A percentile compares a stretch with the other conserved stretches of the same genome.
Evolutionary conservation across 2,888 invertebrate species (phyloP).

Genomic region (Conomelus anceps): DNA sequence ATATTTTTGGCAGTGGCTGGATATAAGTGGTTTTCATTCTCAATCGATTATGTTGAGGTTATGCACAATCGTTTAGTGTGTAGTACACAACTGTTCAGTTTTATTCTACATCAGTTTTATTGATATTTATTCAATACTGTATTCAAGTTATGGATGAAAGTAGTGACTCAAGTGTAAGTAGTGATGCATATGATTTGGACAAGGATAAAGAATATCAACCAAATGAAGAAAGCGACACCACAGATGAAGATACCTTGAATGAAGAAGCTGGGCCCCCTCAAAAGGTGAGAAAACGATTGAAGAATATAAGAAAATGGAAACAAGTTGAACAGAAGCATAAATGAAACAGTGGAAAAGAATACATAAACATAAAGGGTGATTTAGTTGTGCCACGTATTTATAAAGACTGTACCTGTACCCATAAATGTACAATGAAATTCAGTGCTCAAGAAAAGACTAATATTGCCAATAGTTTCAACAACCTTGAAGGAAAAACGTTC

Average conservation of each 20-base stretch:
- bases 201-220: neutral
- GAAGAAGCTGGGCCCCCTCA: neutral
- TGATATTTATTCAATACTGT: neutral
- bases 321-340: neutral
- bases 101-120: neutral
- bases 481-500: conserved; percentile 6
- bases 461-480: neutral
- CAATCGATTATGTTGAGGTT: neutral
- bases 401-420: neutral
- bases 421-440: neutral
- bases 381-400: neutral
- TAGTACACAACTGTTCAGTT: too few species aligned
- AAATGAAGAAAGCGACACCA: neutral
- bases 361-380: neutral
- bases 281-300: neutral
- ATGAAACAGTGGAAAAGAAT: neutral
- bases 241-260: too few species aligned
- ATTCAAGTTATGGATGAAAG: neutral
- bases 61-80: neutral
- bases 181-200: too few species aligned
- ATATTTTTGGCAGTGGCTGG: too few species aligned
- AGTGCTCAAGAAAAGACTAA: neutral
- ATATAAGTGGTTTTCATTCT: neutral
- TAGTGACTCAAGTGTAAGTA: neutral
- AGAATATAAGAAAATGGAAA: neutral